Conservation (phyloP, 2,888 invertebrate genomes). For the Chydorus sphaericus region DNA sequence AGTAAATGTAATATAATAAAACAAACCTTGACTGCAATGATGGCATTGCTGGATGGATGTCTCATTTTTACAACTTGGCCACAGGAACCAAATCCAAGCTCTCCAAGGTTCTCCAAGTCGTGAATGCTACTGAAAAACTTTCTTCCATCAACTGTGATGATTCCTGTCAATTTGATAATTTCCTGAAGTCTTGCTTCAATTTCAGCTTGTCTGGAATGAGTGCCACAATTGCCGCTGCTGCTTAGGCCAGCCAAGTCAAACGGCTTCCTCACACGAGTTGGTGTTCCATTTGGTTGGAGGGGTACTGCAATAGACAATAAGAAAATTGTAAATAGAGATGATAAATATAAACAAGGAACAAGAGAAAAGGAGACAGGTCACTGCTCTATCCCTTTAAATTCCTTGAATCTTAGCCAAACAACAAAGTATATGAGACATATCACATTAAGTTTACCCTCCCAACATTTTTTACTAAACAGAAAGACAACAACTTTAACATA, state of each 20-base stretch:
- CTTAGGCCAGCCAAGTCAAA: conserved; percentile 41
- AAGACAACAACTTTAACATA: too few species aligned
- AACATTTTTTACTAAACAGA: too few species aligned
- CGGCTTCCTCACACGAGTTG: conserved; percentile 36
- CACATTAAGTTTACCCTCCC: too few species aligned
- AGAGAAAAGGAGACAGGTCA: not conserved
- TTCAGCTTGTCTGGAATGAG: conserved; percentile 41
- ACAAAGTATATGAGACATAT: too few species aligned
- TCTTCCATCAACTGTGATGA: conserved; percentile 61
- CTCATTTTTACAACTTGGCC: conserved; percentile 96
- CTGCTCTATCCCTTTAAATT: too few species aligned
- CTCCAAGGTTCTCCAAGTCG: conserved; percentile 70
- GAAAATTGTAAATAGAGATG: not conserved
- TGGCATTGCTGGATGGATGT: conserved; percentile 66
- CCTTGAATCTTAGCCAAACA: too few species aligned
- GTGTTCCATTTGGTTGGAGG: conserved; percentile 30
- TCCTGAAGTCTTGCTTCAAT: conserved; percentile 71
- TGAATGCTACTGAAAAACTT: conserved; percentile 66
- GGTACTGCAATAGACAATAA: conserved; percentile 28
- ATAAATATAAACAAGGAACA: conserved; percentile 4
- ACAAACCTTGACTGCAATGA: conserved; percentile 83
- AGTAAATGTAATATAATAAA: conserved; percentile 3
- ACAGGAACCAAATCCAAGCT: conserved; percentile 87
- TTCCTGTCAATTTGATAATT: conserved; percentile 85
- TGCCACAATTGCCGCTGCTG: conserved; percentile 16